A percentile compares a stretch with the other conserved stretches of the same genome.
phyloP scores from a whole-genome alignment of 2,113 vertebrate genomes.

The Sciurus niger region DNA sequence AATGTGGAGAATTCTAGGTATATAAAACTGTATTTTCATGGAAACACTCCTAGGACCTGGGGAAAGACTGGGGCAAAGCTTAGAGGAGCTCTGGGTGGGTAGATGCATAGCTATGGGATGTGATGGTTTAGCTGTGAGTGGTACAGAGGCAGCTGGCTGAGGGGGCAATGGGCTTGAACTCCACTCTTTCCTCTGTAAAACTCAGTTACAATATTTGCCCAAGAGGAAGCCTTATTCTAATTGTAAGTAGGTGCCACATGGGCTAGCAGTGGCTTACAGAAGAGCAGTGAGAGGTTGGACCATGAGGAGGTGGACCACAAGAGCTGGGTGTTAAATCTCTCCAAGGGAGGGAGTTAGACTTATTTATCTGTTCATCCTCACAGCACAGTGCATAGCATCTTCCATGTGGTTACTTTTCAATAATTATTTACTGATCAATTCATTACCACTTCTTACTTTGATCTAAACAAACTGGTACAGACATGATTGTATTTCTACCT shows the following conservation, averaged over 20 bases:
- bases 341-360: not conserved
- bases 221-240: not conserved
- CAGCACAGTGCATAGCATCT: not conserved
- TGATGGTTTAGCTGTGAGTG: not conserved
- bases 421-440: not conserved
- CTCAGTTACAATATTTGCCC: accelerated
- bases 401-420: not conserved
- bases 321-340: not conserved
- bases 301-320: not conserved
- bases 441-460: not conserved
- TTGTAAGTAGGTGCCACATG: accelerated
- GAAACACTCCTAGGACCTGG: not conserved
- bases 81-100: not conserved
- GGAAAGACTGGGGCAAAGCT: not conserved
- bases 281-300: not conserved
- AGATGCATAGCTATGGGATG: too few relatives aligned
- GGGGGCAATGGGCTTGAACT: not conserved
- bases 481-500: not conserved
- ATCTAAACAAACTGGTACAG: not conserved
- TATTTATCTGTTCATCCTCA: not conserved
- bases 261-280: too few relatives aligned
- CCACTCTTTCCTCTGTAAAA: not conserved
- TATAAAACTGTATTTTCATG: not conserved
- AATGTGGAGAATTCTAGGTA: not conserved
- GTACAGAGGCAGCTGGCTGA: not conserved